phyloP scores from a whole-genome alignment of 2,888 invertebrate species.

The Drosophila rellima region DNA sequence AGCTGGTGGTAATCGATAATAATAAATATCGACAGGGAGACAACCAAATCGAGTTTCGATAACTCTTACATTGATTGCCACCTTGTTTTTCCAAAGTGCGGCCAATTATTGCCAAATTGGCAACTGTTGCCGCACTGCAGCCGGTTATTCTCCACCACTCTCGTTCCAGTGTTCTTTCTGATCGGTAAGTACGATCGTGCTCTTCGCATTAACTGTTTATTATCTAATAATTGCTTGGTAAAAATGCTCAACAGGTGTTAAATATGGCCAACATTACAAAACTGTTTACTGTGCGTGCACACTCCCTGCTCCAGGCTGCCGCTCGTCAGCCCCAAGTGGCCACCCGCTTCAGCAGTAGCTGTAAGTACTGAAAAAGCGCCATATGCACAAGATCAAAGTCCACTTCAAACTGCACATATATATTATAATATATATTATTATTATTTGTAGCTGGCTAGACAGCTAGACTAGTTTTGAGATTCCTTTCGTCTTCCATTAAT shows the following conservation, averaged over 20 bases:
- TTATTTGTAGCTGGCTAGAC: neutral
- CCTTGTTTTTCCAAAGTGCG: slow-evolving; percentile 37
- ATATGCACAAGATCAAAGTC: slow-evolving; percentile 46
- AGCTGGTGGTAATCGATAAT: neutral
- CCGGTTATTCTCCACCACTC: slow-evolving; percentile 58
- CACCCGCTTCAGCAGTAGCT: slow-evolving; percentile 71
- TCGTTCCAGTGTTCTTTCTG: slow-evolving; percentile 66
- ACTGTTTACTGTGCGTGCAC: slow-evolving; percentile 80
- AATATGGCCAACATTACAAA: slow-evolving; percentile 84
- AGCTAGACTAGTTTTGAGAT: neutral
- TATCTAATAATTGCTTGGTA: slow-evolving; percentile 20
- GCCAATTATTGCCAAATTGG: too few species aligned
- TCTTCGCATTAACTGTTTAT: slow-evolving; percentile 13
- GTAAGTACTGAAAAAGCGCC: slow-evolving; percentile 67
- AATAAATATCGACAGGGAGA: neutral
- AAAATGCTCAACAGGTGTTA: slow-evolving; percentile 37
- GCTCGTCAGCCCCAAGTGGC: slow-evolving; percentile 77
- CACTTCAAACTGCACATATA: slow-evolving; percentile 23
- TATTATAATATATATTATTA: neutral
- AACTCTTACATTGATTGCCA: slow-evolving; percentile 11
- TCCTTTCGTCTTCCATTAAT: neutral
- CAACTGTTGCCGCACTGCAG: too few species aligned
- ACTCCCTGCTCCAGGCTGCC: slow-evolving; percentile 75
- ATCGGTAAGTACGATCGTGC: slow-evolving; percentile 66
- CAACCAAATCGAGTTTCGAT: slow-evolving; percentile 23